Base-by-base conservation (phyloP, 2,888 invertebrate species). In the Apamea anceps region DNA sequence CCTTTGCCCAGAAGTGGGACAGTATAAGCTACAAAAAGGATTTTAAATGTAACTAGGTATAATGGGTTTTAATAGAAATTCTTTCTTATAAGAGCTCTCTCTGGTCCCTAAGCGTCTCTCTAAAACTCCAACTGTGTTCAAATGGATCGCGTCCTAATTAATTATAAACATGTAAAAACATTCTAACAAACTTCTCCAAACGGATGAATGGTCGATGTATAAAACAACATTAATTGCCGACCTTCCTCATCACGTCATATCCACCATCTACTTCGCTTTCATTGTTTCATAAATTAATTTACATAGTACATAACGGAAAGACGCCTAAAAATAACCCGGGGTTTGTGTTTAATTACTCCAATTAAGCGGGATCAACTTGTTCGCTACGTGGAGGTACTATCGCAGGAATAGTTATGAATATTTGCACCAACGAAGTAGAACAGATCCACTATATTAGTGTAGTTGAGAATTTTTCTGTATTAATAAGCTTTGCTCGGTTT, bases 261-360 rank as follows among this genome's bases (percentile, higher is more conserved):
- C n/a, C 37, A 74, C 37, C 28, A 65, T 37, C 28, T 51, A 74
- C 42, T 21, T 67, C 12, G 60, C 42, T 65, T 37, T 57, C 25
- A 45, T 51, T 85, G 72, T 80, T 72, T 80, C 32, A 68, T 65
- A 68, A 62, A 85, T 71, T 32, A 74, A 82, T 74, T 63, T 62
- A 72, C 66, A 48, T 67, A 60, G 57, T 72, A 68, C 7, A 57
- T 72, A 62, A 67, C 68, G 72, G 25, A 51, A 45, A 67, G 67
- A 72, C 2, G 32, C 63, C 77, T 65, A 75, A 72, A 75, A 80
- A 72, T 80, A 72, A 68, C 48, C 51, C 5, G n/a, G 13, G 82
- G 54, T 74, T 80, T 71, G 74, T 48, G 37, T 80, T 74, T 85
- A 80, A 82, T 85, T 82, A 85, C 48, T 66, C 62, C 51, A 68